Conservation (phyloP, 1,140 invertebrate species). For the Eubasilissa regina region DNA sequence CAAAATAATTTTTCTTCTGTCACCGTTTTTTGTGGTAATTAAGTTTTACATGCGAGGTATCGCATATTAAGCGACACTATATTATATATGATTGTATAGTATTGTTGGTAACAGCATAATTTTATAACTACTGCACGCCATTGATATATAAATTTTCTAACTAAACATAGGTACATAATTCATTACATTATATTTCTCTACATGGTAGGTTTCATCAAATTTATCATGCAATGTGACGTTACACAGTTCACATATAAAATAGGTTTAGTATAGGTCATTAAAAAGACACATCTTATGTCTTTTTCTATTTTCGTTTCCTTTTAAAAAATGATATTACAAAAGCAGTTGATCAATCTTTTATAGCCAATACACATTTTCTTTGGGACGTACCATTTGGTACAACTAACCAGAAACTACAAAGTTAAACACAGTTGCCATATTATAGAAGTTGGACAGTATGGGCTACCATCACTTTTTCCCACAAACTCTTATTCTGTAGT, state of each 20-base stretch:
- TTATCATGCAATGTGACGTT: background rate
- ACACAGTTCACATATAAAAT: background rate
- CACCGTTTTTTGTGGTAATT: no score
- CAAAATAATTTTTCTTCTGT: no score
- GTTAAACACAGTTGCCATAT: no score
- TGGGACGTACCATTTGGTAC: background rate
- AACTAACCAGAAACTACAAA: background rate
- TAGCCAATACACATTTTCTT: background rate
- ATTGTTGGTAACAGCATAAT: no score
- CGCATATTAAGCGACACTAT: no score
- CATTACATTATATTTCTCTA: background rate
- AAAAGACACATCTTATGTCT: background rate
- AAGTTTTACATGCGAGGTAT: no score
- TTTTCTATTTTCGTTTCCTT: background rate
- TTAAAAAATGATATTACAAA: background rate
- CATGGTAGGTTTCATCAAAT: background rate
- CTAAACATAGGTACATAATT: background rate
- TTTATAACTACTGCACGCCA: no score
- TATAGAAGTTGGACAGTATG: background rate
- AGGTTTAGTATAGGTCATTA: background rate
- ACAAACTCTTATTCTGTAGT: no score
- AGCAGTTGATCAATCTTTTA: background rate
- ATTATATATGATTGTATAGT: no score
- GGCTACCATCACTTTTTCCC: no score
- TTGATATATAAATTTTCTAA: background rate